phyloP scores from a whole-genome alignment of 2,888 invertebrate species.

The Cheilosia vernalis region DNA sequence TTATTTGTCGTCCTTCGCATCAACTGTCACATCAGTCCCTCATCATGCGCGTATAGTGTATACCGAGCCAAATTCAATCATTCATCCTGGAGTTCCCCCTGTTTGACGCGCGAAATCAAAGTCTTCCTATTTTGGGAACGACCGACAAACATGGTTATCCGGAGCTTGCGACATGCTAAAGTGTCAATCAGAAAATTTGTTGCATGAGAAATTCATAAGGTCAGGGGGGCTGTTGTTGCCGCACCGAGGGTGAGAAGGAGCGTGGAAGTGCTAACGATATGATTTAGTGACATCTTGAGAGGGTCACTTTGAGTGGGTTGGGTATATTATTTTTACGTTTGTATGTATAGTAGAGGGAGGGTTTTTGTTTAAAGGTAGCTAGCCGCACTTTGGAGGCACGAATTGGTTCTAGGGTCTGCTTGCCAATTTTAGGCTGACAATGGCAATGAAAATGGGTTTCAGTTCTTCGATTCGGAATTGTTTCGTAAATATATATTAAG shows the following conservation, averaged over 20 bases:
- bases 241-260: slow-evolving; percentile 9
- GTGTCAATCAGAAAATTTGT: slow-evolving; percentile 50
- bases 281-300: slow-evolving; percentile 60
- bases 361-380: no score
- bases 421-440: no score
- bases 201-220: slow-evolving; percentile 49
- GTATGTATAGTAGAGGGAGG: no score
- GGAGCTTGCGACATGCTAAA: slow-evolving; percentile 29
- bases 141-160: slow-evolving; percentile 43
- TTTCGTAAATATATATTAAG: no score
- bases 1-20: slow-evolving; percentile 48
- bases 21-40: slow-evolving; percentile 62
- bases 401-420: no score
- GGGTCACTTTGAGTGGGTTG: slow-evolving; percentile 29
- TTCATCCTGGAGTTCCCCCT: slow-evolving; percentile 29
- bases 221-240: slow-evolving; percentile 7
- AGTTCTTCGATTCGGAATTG: no score
- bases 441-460: no score
- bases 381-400: no score
- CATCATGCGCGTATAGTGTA: slow-evolving; percentile 3
- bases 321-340: background rate
- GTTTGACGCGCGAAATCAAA: slow-evolving; percentile 32
- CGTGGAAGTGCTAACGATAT: slow-evolving; percentile 56
- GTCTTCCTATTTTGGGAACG: slow-evolving; percentile 36
- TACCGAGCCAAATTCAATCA: slow-evolving; percentile 25